Conservation (phyloP, 2,113 vertebrate species). For the Petroica traversi region DNA sequence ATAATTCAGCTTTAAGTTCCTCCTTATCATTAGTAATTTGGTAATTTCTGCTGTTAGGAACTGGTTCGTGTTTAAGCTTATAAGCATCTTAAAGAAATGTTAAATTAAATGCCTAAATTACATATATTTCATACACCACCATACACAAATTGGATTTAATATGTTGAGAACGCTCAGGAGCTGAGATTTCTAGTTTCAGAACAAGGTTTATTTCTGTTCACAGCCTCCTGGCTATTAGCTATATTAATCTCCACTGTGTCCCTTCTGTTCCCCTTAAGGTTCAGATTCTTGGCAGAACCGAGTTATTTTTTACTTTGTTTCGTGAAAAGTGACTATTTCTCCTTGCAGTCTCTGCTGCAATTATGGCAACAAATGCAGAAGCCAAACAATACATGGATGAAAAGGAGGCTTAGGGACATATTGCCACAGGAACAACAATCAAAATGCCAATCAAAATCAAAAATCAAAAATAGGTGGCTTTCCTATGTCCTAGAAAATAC, state of each 20-base stretch:
- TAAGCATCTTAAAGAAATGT: background rate
- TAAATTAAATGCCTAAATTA: background rate
- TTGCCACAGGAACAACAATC: background rate
- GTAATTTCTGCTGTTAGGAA: background rate
- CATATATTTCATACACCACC: fast-evolving
- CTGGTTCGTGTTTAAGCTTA: background rate
- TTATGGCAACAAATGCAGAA: background rate
- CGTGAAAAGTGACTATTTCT: background rate
- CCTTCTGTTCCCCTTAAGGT: background rate
- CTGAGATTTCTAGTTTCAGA: background rate
- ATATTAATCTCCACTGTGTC: fast-evolving
- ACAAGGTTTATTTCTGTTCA: background rate
- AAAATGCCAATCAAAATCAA: too few species aligned
- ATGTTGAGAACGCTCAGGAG: background rate
- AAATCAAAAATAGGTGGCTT: background rate
- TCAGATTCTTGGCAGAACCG: background rate
- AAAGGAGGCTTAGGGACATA: background rate
- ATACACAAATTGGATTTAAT: background rate
- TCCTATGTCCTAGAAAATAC: background rate
- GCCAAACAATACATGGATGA: fast-evolving
- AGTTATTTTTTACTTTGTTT: background rate
- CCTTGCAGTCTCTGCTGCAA: background rate
- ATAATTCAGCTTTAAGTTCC: background rate
- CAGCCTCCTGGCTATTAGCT: background rate
- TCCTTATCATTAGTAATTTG: background rate